Conservation (phyloP, 2,888 invertebrate genomes). For the Sepioteuthis lessoniana region DNA sequence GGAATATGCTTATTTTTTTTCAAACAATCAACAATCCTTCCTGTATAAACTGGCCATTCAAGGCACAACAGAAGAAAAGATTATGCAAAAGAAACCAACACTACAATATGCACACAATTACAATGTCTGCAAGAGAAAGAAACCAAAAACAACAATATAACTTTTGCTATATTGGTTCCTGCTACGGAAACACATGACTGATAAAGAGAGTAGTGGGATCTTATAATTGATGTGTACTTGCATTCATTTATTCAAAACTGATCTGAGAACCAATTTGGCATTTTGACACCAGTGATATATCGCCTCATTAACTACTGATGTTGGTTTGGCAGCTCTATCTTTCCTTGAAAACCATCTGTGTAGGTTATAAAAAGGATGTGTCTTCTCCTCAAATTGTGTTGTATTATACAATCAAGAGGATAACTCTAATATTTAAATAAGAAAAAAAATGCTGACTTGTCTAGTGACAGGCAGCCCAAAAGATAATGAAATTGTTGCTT, state of each 20-base stretch:
- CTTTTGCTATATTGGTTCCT: neutral
- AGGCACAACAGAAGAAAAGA: neutral
- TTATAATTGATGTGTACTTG: neutral
- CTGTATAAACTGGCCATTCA: neutral
- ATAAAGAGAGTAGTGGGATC: neutral
- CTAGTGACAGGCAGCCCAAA: neutral
- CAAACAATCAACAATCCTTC: neutral
- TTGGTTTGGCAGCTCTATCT: slow-evolving; percentile 25
- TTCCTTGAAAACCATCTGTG: neutral
- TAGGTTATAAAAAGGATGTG: neutral
- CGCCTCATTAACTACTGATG: neutral
- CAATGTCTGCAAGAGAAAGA: neutral
- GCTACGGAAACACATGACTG: neutral
- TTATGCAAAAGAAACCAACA: neutral
- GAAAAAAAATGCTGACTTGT: neutral
- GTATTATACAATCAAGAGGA: neutral
- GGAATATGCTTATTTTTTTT: neutral
- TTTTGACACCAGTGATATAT: slow-evolving; percentile 10
- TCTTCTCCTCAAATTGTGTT: neutral
- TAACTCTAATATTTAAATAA: neutral
- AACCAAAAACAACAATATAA: neutral
- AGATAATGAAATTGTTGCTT: neutral
- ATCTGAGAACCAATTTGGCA: neutral
- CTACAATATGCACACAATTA: too few species aligned
- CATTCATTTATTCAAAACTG: neutral